phyloP scores from a whole-genome alignment of 2,113 vertebrate genomes.

The Candoia aspera region DNA sequence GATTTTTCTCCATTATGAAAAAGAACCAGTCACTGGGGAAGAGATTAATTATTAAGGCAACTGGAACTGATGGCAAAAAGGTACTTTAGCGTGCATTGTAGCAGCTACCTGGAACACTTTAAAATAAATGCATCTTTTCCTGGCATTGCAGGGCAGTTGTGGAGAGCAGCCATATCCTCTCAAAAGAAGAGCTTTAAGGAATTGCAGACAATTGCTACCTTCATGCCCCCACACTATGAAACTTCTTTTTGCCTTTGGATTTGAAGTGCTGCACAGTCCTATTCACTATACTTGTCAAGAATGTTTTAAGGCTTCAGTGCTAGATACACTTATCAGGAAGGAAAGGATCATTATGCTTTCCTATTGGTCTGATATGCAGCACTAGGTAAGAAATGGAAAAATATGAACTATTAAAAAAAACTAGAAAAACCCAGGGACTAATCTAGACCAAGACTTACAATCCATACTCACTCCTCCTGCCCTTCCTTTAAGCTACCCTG shows the following conservation, averaged over 20 bases:
- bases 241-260: background rate
- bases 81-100: background rate
- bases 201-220: background rate
- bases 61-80: background rate
- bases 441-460: too few species aligned
- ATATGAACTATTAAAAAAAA: too few species aligned
- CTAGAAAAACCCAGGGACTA: too few species aligned
- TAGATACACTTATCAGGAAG: background rate
- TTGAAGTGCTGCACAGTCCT: background rate
- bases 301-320: background rate
- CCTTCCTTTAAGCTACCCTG: too few species aligned
- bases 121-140: background rate
- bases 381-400: background rate
- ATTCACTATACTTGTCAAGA: background rate
- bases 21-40: background rate
- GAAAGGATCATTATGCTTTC: background rate
- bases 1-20: background rate
- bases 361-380: background rate
- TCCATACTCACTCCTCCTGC: too few species aligned
- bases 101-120: background rate
- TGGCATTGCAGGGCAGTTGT: too few species aligned
- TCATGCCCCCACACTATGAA: background rate
- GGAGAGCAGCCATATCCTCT: too few species aligned
- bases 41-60: background rate
- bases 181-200: too few species aligned